phyloP scores from a whole-genome alignment of 2,797 vertebrate species.

The Cyprinella venusta region DNA sequence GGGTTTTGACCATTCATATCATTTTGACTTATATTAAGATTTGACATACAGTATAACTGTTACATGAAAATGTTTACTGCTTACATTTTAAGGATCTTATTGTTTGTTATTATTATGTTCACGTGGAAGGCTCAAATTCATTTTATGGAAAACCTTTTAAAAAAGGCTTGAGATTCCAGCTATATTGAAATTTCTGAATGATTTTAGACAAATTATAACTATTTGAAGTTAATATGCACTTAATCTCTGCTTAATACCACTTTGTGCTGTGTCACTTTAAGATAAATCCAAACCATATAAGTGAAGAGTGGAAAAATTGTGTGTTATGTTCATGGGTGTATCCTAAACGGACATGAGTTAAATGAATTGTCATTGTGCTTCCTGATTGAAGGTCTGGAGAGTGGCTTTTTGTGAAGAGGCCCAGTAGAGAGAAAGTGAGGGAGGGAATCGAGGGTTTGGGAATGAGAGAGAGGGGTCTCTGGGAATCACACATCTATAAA shows the following conservation, averaged over 20 bases:
- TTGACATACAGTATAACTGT: neutral
- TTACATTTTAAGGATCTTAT: neutral
- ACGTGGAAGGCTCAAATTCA: neutral
- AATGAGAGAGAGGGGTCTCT: neutral
- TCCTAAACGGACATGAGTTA: slow-evolving; percentile 56
- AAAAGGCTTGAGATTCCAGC: neutral
- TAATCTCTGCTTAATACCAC: neutral
- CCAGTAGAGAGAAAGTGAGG: slow-evolving; percentile 6
- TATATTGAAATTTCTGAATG: neutral
- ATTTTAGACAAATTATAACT: neutral
- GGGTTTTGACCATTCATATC: neutral
- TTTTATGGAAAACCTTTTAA: neutral
- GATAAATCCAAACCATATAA: slow-evolving; percentile 13
- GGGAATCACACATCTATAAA: slow-evolving; percentile 59
- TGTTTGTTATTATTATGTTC: neutral
- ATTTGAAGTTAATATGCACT: neutral
- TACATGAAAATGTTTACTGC: neutral
- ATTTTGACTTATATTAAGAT: neutral
- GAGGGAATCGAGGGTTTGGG: neutral
- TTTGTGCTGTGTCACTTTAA: slow-evolving; percentile 9
- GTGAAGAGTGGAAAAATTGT: slow-evolving; percentile 51
- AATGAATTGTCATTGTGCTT: slow-evolving; percentile 64
- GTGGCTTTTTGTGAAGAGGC: slow-evolving; percentile 52
- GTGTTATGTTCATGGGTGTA: slow-evolving; percentile 57
- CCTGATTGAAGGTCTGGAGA: slow-evolving; percentile 57